Evolutionary conservation across 1,140 invertebrate genomes (phyloP).

Genomic region (Drosophila sproati): DNA sequence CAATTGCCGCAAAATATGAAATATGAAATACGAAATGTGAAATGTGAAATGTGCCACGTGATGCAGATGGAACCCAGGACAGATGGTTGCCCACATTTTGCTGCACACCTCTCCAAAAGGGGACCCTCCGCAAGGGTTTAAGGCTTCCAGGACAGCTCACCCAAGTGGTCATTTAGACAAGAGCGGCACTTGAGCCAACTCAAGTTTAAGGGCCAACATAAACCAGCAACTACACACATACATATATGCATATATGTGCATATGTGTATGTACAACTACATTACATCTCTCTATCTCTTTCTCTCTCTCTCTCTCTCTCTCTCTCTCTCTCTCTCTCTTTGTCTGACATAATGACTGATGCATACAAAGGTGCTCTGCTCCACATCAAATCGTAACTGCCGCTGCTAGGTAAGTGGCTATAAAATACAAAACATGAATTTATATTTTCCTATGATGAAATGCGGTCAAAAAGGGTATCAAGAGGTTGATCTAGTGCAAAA

Average conservation of each 20-base stretch:
- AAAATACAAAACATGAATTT: slow-evolving; percentile 26
- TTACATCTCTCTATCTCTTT: no score
- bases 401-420: slow-evolving; percentile 14
- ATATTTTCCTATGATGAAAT: background rate
- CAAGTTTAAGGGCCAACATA: slow-evolving; percentile 18
- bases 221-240: slow-evolving; percentile 13
- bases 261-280: no score
- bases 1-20: slow-evolving; percentile 46
- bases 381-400: slow-evolving; percentile 1
- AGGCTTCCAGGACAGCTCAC: slow-evolving; percentile 5
- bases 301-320: no score
- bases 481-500: no score
- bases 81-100: background rate
- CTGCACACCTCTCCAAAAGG: background rate
- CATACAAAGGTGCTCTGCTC: no score
- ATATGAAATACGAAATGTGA: slow-evolving; percentile 29
- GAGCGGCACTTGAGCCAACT: slow-evolving; percentile 27
- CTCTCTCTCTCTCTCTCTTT: no score
- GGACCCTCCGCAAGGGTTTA: background rate
- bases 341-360: no score
- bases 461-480: no score
- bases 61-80: slow-evolving; percentile 17
- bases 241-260: background rate
- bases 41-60: slow-evolving; percentile 41
- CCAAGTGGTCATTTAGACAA: slow-evolving; percentile 43